Evolutionary conservation across 2,113 vertebrate species (phyloP).

Genomic region (Phylloscopus trochilus): DNA sequence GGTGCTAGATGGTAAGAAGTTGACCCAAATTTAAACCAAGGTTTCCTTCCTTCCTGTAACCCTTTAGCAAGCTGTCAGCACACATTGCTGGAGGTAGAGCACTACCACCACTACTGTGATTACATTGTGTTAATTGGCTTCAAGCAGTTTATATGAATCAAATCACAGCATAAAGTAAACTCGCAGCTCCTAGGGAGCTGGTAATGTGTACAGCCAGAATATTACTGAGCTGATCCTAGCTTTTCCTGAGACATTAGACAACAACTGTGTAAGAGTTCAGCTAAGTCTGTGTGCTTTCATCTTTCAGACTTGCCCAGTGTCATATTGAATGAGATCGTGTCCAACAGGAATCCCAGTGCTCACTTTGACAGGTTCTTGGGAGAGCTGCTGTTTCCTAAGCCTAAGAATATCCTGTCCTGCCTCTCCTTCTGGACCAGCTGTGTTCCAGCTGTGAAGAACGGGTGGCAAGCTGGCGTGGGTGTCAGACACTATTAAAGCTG

Average conservation of each 20-base stretch:
- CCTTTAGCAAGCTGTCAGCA: not conserved
- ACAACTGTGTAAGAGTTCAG: not conserved
- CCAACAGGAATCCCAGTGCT: fast-evolving
- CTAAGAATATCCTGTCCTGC: not conserved
- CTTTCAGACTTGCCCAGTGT: not conserved
- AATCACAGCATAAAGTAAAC: not conserved
- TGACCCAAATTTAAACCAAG: not conserved
- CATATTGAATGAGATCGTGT: not conserved
- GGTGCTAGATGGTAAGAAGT: not conserved
- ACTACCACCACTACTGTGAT: not conserved
- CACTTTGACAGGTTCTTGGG: fast-evolving
- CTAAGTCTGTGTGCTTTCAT: not conserved
- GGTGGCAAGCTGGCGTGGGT: not conserved
- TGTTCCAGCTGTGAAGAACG: not conserved
- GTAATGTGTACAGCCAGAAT: not conserved
- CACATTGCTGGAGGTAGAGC: not conserved
- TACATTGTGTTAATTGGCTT: constrained; percentile 19
- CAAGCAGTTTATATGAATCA: not conserved
- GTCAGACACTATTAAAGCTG: not conserved
- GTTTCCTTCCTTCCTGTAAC: not conserved
- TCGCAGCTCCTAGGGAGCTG: not conserved
- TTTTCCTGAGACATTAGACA: not conserved
- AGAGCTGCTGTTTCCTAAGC: not conserved
- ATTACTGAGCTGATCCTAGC: not conserved
- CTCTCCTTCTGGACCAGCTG: not conserved